Conservation (phyloP, 1,140 invertebrate species). For the Myzus persicae region DNA sequence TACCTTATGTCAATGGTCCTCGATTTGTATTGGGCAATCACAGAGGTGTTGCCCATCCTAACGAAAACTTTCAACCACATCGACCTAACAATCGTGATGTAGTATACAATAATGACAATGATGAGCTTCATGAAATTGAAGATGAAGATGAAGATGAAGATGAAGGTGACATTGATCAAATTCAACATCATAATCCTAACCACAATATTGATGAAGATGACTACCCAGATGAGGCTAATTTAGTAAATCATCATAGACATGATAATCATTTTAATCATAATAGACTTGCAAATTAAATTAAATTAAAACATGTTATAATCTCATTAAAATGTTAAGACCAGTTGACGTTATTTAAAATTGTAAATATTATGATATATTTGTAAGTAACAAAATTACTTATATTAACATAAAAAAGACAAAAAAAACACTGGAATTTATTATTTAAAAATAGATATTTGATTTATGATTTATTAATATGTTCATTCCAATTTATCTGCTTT, state of each 20-base stretch:
- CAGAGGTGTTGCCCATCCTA: no score
- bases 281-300: not conserved
- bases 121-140: not conserved
- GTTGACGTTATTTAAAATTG: not conserved
- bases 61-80: no score
- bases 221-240: not conserved
- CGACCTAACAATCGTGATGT: no score
- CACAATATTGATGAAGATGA: not conserved
- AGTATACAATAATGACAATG: no score
- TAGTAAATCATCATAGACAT: not conserved
- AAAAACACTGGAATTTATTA: not conserved
- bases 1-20: no score
- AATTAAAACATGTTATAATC: not conserved
- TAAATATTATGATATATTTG: not conserved
- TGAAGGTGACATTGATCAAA: not conserved
- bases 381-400: conserved; percentile 30
- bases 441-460: conserved; percentile 18
- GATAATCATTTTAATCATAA: not conserved
- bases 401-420: not conserved
- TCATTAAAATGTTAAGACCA: not conserved
- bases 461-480: conserved; percentile 22
- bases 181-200: not conserved
- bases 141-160: not conserved
- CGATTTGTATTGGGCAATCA: no score
- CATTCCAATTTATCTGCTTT: conserved; percentile 11